Evolutionary conservation across 2,797 vertebrate species (phyloP), one percentile per base, ranked within the genome.

Genomic region (Cygnus olor): DNA sequence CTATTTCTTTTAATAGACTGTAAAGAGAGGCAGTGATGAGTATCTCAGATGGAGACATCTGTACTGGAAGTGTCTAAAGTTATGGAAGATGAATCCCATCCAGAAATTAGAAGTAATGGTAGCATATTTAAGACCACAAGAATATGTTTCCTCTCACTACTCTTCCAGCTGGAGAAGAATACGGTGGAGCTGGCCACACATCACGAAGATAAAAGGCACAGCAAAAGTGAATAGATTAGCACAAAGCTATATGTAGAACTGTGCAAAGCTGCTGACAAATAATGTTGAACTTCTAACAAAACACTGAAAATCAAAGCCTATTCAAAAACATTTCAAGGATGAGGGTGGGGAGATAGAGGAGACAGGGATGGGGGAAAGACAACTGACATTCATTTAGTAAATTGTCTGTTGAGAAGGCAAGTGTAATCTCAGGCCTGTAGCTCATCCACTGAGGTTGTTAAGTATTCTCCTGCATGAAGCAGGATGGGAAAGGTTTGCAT

Each of bases 131-230:
- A 93, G 69, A 92, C 47, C 79, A 88, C 87, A 94, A 83, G 54
- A 85, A 73, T 51, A 91, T 70, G 47, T 84, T 96, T 95, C 34
- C 61, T 87, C 57, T 79, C 25, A 80, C 54, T 83, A 25, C 40
- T 78, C 63, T 72, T 94, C 45, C n/a, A 90, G 27, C 77, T 0
- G 0, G 38, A 69, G 25, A 21, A 14, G 38, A 86, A 58, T 32
- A 60, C 63, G 73, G 27, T 58, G 38, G 27, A 72, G 58, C 91
- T 88, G 82, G 80, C 77, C 77, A 79, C 82, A 93, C 45, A 88
- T 83, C 90, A 93, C 66, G 90, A 86, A 96, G 73, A 91, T 86
- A 79, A 94, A 94, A 91, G 83, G 13, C 83, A 56, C 32, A 80
- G 34, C 16, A 70, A 78, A 93, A 89, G 58, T 63, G 25, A 91